Base-by-base conservation (phyloP, 1,140 invertebrate genomes). In the Tetramorium alpestre region DNA sequence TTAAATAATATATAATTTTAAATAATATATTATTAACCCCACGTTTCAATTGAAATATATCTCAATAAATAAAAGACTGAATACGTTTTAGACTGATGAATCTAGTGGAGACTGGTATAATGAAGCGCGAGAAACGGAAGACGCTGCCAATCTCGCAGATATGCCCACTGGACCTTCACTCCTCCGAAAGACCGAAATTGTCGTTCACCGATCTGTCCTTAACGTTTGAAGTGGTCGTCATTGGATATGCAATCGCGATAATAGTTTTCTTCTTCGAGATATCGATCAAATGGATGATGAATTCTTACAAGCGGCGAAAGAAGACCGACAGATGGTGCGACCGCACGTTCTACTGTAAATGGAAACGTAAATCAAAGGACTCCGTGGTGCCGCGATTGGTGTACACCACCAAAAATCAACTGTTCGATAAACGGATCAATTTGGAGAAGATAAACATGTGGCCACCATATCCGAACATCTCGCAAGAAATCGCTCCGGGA, bases 161-260 rank as follows among this genome's bases (percentile, higher is more conserved):
- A 64, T 98, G 98, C 91, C 98, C 98, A 0, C 95, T 98, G 38
- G 96, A 98, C 94, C 95, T 98, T 51, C 97, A 97, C 69, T 97
- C 97, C n/a, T 98, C 97, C 56, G 98, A 98, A 89, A 95, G 98
- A 3, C 97, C 33, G 33, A 33, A 97, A 92, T 94, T 98, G 11
- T 93, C 96, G 65, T 97, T 98, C 90, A 93, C 96, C 44, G 96
- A 96, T 93, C 94, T 98, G 1, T 93, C 95, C 60, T 96, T 97
- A 93, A 98, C 98, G 0, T 98, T 98, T 86, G 94, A 95, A 72
- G 95, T 96, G 6, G 96, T 97, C 65, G 94, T 97, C 4, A 96
- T 96, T 75, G 96, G 96, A 2, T 96, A 97, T 78, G 93, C 95
- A 0, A 95, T 97, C 0, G 96, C 97, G 1, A 72, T 96, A 5